A percentile compares a stretch with the other conserved stretches of the same genome.
phyloP scores from a whole-genome alignment of 1,140 invertebrate genomes.

The Micrasema longulum region DNA sequence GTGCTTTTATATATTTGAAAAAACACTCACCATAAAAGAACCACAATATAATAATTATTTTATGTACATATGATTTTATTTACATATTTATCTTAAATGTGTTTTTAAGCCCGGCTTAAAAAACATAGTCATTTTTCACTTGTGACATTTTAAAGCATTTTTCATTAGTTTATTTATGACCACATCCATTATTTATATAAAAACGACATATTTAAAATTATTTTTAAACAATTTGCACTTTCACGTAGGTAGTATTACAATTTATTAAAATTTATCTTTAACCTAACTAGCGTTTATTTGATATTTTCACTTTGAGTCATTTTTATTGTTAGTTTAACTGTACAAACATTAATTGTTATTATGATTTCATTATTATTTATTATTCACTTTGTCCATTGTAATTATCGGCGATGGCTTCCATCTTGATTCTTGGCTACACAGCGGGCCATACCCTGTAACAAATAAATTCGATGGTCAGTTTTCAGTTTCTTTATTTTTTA shows the following conservation, averaged over 20 bases:
- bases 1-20: too few relatives aligned
- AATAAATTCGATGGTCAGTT: too few relatives aligned
- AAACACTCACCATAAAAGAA: too few relatives aligned
- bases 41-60: too few relatives aligned
- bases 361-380: conserved; percentile 16
- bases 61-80: too few relatives aligned
- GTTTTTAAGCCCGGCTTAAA: too few relatives aligned
- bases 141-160: too few relatives aligned
- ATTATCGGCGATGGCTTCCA: conserved; percentile 24
- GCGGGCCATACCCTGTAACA: conserved; percentile 70
- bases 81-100: too few relatives aligned
- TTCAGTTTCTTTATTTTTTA: too few relatives aligned
- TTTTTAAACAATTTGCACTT: conserved; percentile 52
- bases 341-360: conserved; percentile 29
- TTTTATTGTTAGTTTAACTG: conserved; percentile 21
- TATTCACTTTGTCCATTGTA: conserved; percentile 33
- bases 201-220: too few relatives aligned
- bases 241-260: conserved; percentile 44
- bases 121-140: too few relatives aligned
- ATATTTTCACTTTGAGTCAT: conserved; percentile 25
- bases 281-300: conserved; percentile 20
- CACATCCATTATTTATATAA: neutral
- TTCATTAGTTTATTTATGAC: neutral
- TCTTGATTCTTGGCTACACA: conserved; percentile 62
- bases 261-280: conserved; percentile 46